A percentile compares a stretch with the other conserved stretches of the same genome.
Evolutionary conservation across 2,113 vertebrate genomes (phyloP).

Genomic region (Phalacrocorax brasilianus): DNA sequence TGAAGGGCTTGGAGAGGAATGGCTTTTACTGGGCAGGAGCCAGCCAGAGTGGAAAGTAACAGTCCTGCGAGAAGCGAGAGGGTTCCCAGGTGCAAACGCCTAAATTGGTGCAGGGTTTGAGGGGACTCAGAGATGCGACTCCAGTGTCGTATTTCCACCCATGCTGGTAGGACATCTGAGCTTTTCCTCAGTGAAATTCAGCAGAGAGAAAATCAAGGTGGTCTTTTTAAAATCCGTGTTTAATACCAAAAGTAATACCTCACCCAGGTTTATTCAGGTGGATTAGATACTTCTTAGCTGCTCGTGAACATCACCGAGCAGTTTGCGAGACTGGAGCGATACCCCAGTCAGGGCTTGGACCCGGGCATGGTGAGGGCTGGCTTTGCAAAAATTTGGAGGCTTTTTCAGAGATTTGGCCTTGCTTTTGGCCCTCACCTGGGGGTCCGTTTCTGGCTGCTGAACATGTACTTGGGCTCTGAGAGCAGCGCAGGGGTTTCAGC

Average conservation of each 20-base stretch:
- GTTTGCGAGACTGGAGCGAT: not conserved
- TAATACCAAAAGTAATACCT: not conserved
- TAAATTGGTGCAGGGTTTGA: no score
- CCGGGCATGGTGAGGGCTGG: not conserved
- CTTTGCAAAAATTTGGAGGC: fast-evolving
- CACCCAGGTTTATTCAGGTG: not conserved
- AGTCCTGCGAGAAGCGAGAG: not conserved
- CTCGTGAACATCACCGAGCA: not conserved
- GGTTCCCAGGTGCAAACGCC: not conserved
- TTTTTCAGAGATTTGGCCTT: not conserved
- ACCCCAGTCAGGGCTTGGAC: not conserved
- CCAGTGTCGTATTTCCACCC: not conserved
- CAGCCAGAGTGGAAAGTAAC: not conserved
- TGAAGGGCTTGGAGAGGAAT: not conserved
- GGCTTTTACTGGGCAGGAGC: not conserved
- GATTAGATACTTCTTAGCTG: not conserved
- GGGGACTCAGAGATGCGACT: not conserved
- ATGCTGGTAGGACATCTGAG: not conserved
- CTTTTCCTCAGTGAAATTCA: not conserved
- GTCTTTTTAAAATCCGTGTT: not conserved
- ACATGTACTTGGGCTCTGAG: not conserved
- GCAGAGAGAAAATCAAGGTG: not conserved
- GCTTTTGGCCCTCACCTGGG: not conserved
- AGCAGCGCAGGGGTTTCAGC: not conserved
- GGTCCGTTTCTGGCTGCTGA: not conserved